Evolutionary conservation across 2,888 invertebrate genomes (phyloP).

Genomic region (Palloptera scutellata): DNA sequence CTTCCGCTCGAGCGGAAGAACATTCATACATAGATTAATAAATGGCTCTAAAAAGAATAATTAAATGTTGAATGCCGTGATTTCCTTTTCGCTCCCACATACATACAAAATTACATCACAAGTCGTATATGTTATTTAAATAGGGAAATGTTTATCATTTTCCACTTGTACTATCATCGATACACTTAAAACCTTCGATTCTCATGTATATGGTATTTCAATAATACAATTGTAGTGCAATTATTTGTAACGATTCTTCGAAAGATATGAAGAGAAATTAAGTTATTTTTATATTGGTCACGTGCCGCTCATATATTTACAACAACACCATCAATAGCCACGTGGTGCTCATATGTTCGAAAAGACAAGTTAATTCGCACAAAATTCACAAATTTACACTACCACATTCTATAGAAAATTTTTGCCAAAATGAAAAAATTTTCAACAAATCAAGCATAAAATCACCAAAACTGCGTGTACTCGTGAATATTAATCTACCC

Average conservation of each 20-base stretch:
- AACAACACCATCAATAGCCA: slow-evolving; percentile 4
- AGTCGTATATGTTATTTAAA: too few relatives aligned
- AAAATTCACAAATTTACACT: slow-evolving; percentile 6
- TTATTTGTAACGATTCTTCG: background rate
- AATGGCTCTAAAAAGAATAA: too few relatives aligned
- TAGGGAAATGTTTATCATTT: too few relatives aligned
- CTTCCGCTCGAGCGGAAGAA: too few relatives aligned
- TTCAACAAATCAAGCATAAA: slow-evolving; percentile 54
- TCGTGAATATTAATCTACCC: slow-evolving; percentile 51
- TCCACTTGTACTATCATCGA: too few relatives aligned
- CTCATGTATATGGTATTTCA: slow-evolving; percentile 30
- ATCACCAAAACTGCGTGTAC: slow-evolving; percentile 39
- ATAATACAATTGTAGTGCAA: slow-evolving; percentile 27
- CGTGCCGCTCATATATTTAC: slow-evolving; percentile 40
- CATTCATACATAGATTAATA: too few relatives aligned
- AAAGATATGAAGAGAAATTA: background rate
- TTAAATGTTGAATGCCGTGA: too few relatives aligned
- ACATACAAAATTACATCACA: too few relatives aligned
- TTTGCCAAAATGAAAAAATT: slow-evolving; percentile 17
- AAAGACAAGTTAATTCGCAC: background rate
- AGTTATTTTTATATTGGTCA: slow-evolving; percentile 36
- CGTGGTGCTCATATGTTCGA: slow-evolving; percentile 27
- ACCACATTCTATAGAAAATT: background rate
- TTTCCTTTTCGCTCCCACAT: too few relatives aligned
- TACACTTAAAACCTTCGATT: background rate